These are phyloP conservation scores for Branchipolynoe longqiensis DNA, from an alignment of 2,888 invertebrate species.

Conservation along the genomic window DNA sequence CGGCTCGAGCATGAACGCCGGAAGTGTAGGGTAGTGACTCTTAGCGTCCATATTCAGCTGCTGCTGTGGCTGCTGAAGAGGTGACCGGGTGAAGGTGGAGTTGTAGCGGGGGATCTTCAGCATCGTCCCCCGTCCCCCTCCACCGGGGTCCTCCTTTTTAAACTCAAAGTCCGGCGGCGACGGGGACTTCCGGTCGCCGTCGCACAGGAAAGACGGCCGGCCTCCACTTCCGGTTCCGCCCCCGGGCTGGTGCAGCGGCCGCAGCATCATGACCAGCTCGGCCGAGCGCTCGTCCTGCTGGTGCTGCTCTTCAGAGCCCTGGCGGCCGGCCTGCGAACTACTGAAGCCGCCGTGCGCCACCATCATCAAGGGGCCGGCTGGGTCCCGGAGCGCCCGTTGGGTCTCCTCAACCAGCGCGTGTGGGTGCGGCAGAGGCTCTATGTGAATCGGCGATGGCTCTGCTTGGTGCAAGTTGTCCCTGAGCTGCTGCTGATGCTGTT, in stretches of 20 bases:
- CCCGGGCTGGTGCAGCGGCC: background rate
- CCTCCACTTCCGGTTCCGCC: background rate
- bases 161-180: background rate
- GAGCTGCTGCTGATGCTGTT: slow-evolving; percentile 1
- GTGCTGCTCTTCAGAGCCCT: background rate
- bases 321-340: background rate
- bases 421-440: background rate
- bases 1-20: background rate
- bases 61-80: too few species aligned
- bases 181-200: background rate
- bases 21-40: background rate
- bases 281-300: background rate
- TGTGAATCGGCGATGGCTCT: background rate
- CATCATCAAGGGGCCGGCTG: too few species aligned
- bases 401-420: background rate
- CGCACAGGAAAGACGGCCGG: background rate
- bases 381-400: background rate
- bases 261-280: background rate
- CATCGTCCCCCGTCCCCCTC: background rate
- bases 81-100: background rate
- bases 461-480: background rate
- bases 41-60: too few species aligned
- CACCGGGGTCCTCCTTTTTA: background rate
- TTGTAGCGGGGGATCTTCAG: slow-evolving; percentile 25
- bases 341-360: background rate